A percentile compares a stretch with the other conserved stretches of the same genome.
Conservation (phyloP, 2,888 invertebrate genomes). For the Pandemis heparana region DNA sequence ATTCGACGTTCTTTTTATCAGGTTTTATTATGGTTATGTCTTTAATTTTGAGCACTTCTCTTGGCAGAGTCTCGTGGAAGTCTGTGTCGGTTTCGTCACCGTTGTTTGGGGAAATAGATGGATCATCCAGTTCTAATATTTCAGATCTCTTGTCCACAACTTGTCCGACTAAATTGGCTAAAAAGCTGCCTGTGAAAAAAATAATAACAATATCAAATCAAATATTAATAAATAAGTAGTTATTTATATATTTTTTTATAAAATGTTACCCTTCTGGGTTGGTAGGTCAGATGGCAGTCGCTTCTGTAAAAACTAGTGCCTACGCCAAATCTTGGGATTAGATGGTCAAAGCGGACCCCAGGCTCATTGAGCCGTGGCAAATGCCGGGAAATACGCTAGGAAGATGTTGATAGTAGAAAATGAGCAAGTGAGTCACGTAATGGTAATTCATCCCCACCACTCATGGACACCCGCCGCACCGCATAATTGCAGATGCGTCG, state of each 20-base stretch:
- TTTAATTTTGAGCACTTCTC: conserved; percentile 85
- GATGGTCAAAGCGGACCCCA: no score
- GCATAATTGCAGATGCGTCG: no score
- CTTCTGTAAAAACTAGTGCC: no score
- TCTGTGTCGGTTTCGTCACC: conserved; percentile 90
- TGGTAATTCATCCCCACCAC: no score
- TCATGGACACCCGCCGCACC: no score
- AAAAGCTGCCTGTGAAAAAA: conserved; percentile 76
- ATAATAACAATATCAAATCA: neutral
- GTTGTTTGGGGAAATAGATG: conserved; percentile 68
- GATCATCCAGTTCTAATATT: conserved; percentile 61
- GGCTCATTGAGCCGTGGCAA: no score
- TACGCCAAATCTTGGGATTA: no score
- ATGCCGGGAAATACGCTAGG: no score
- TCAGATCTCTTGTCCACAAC: conserved; percentile 87
- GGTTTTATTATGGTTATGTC: conserved; percentile 68
- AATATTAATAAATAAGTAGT: neutral
- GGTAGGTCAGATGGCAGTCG: no score
- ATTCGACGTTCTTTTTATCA: conserved; percentile 64
- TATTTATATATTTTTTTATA: neutral
- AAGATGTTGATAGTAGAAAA: no score
- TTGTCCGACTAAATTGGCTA: conserved; percentile 86
- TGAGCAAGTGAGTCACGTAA: no score
- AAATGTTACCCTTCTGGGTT: no score
- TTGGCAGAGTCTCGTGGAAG: conserved; percentile 89